Percentiles rank a stretch among this genome's conserved stretches.
Conservation (phyloP, 2,797 vertebrate genomes). For the Sciurus carolinensis region DNA sequence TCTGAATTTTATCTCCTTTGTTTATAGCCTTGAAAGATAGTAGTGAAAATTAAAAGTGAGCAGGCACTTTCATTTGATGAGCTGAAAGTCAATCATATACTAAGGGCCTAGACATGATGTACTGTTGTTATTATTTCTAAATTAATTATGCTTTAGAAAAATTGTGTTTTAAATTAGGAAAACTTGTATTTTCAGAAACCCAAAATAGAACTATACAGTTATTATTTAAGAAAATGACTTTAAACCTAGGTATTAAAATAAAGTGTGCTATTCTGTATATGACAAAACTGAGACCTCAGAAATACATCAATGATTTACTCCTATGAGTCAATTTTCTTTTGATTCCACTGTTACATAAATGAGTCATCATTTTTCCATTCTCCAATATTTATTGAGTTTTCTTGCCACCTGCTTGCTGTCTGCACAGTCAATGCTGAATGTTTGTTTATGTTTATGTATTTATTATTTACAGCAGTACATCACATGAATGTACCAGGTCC, state of each 20-base stretch:
- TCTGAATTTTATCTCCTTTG: background rate
- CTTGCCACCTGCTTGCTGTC: background rate
- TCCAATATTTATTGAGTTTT: background rate
- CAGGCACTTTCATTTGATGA: background rate
- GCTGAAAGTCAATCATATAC: background rate
- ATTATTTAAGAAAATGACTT: background rate
- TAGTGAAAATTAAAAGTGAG: conserved; percentile 24
- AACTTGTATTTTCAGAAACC: background rate
- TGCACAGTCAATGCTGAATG: background rate
- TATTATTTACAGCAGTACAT: background rate
- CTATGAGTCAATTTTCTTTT: background rate
- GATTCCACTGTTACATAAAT: background rate
- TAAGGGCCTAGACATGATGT: background rate
- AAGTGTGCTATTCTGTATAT: background rate
- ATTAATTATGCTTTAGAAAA: background rate
- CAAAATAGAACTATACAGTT: background rate
- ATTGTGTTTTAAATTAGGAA: background rate
- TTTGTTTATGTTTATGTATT: conserved; percentile 4
- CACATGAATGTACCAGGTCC: background rate
- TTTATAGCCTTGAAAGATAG: background rate
- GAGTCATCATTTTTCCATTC: background rate
- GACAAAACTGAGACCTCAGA: background rate
- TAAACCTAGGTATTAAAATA: background rate
- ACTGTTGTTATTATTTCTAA: background rate
- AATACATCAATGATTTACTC: background rate